A percentile compares a stretch with the other conserved stretches of the same genome.
These are phyloP conservation scores for Zoanthus solanderi DNA, from an alignment of 92 coral and sea anemone species.

Conservation along the genomic window DNA sequence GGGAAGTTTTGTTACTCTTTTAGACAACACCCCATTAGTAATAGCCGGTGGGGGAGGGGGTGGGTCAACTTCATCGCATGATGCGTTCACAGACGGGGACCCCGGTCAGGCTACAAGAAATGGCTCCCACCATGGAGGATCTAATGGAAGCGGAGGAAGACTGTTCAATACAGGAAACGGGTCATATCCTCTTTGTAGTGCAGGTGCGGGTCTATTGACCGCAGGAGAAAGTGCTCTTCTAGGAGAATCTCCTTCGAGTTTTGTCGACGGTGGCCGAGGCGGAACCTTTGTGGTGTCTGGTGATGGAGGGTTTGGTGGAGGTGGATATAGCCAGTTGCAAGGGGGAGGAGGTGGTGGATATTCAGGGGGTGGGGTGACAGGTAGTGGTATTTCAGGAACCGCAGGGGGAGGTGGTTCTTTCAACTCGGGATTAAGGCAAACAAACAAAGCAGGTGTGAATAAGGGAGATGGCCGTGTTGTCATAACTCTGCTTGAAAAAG, in stretches of 20 bases:
- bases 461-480: slow-evolving; percentile 75
- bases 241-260: slow-evolving; percentile 50
- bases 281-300: slow-evolving; percentile 26
- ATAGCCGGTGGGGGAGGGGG: slow-evolving; percentile 95
- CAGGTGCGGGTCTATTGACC: slow-evolving; percentile 76
- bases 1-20: slow-evolving; percentile 76
- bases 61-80: slow-evolving; percentile 55
- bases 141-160: slow-evolving; percentile 65
- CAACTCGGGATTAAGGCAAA: slow-evolving; percentile 78
- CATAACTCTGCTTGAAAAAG: slow-evolving; percentile 57
- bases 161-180: slow-evolving; percentile 42
- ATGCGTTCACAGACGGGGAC: slow-evolving; percentile 68
- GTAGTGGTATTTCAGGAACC: slow-evolving; percentile 71
- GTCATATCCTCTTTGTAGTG: slow-evolving; percentile 49
- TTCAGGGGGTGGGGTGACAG: slow-evolving; percentile 92
- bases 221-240: slow-evolving; percentile 31
- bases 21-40: slow-evolving; percentile 68
- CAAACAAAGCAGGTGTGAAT: slow-evolving; percentile 76
- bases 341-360: slow-evolving; percentile 99
- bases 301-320: slow-evolving; percentile 96
- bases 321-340: slow-evolving; percentile 81
- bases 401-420: slow-evolving; percentile 97
- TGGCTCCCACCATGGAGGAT: slow-evolving; percentile 77
- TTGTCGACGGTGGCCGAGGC: slow-evolving; percentile 70
- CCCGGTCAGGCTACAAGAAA: slow-evolving; percentile 75